These are phyloP conservation scores for Glaucopsyche alexis DNA, from an alignment of 2,888 invertebrate species.

Conservation along the genomic window DNA sequence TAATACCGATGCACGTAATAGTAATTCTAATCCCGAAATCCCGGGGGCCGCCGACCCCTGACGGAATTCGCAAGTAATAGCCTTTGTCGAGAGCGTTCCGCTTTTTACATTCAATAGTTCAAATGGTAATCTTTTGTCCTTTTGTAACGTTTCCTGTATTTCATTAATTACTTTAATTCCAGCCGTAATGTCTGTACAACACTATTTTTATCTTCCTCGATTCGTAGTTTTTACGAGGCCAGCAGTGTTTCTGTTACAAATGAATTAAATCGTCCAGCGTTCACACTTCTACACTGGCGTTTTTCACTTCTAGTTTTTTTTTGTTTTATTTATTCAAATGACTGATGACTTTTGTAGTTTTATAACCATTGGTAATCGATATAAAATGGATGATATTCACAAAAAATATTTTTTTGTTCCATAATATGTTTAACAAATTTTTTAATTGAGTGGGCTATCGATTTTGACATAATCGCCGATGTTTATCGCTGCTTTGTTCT, in stretches of 20 bases:
- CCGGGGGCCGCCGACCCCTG: slow-evolving; percentile 52
- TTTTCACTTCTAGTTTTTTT: background rate
- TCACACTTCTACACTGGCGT: slow-evolving; percentile 3
- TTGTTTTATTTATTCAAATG: background rate
- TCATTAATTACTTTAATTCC: slow-evolving; percentile 29
- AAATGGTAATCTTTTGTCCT: slow-evolving; percentile 32
- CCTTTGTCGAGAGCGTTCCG: slow-evolving; percentile 63
- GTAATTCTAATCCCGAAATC: slow-evolving; percentile 64
- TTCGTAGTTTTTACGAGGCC: slow-evolving; percentile 15
- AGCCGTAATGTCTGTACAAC: slow-evolving; percentile 12
- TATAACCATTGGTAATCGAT: background rate
- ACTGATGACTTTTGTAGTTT: background rate
- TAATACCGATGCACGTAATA: slow-evolving; percentile 73
- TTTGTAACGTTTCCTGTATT: slow-evolving; percentile 26
- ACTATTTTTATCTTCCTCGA: slow-evolving; percentile 17
- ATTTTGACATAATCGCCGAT: slow-evolving; percentile 54
- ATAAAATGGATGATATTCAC: background rate
- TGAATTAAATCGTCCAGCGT: background rate
- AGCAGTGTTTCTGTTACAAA: background rate
- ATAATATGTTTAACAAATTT: slow-evolving; percentile 33
- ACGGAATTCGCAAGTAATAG: slow-evolving; percentile 68
- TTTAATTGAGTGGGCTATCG: slow-evolving; percentile 43
- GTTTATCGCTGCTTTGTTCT: slow-evolving; percentile 60
- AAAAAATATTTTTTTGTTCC: slow-evolving; percentile 9
- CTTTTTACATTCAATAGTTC: slow-evolving; percentile 38